phyloP scores from a whole-genome alignment of 2,888 invertebrate genomes.

The Hypomecis punctinalis region DNA sequence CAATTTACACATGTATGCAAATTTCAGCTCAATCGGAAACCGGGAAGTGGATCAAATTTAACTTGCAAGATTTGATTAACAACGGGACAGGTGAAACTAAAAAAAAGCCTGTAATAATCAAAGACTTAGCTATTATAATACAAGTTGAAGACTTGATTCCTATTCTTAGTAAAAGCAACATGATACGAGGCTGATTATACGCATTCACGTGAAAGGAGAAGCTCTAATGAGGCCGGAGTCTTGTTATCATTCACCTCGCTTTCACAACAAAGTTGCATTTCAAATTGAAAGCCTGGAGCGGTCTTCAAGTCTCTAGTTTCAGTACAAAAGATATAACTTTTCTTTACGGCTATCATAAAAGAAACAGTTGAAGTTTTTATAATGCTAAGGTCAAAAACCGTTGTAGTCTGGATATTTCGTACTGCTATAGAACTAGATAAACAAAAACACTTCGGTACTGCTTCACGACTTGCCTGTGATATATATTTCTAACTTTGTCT shows the following conservation, averaged over 20 bases:
- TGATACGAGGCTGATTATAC: background rate
- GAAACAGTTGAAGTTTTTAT: slow-evolving; percentile 11
- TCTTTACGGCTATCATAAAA: slow-evolving; percentile 14
- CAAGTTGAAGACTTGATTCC: too few relatives aligned
- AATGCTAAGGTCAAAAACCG: slow-evolving; percentile 11
- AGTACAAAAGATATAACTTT: slow-evolving; percentile 18
- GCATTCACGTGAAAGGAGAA: background rate
- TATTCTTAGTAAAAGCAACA: too few relatives aligned
- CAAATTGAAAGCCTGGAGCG: slow-evolving; percentile 2
- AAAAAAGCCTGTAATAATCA: too few relatives aligned
- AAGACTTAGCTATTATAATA: too few relatives aligned
- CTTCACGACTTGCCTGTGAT: background rate
- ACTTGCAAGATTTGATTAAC: too few relatives aligned
- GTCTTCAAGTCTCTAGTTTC: slow-evolving; percentile 7
- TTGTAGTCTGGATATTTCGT: slow-evolving; percentile 6
- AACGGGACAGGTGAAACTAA: too few relatives aligned
- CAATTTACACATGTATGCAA: too few relatives aligned
- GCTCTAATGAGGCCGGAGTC: background rate
- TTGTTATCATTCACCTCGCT: background rate
- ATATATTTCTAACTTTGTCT: background rate
- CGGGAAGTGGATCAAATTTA: too few relatives aligned
- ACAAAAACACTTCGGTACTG: background rate
- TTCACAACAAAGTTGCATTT: background rate
- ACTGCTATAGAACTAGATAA: too few relatives aligned
- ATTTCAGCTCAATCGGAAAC: too few relatives aligned